These are phyloP conservation scores for Agapornis canus DNA, from an alignment of 2,797 vertebrate species.

Conservation along the genomic window DNA sequence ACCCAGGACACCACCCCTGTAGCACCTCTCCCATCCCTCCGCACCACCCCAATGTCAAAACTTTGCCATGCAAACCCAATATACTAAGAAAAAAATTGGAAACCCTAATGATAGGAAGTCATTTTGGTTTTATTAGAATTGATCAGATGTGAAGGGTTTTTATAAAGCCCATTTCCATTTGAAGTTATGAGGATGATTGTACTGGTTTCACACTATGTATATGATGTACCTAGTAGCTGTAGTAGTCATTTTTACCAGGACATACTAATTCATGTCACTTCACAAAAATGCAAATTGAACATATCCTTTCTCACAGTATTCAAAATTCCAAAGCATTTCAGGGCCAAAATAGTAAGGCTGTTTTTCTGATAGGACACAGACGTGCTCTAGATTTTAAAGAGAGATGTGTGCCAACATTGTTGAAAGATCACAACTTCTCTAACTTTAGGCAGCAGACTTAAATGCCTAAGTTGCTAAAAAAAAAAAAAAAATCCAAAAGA, in stretches of 20 bases:
- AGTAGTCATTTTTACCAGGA: background rate
- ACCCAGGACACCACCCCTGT: too few species aligned
- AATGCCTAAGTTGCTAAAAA: background rate
- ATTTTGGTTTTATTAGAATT: background rate
- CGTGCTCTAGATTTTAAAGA: background rate
- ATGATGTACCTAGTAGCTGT: background rate
- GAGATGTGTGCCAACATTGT: background rate
- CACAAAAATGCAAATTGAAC: background rate
- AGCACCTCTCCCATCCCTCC: background rate
- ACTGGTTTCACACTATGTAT: background rate
- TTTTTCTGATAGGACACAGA: background rate
- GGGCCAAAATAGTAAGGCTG: background rate
- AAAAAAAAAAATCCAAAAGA: background rate
- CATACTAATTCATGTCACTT: background rate
- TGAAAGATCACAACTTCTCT: background rate
- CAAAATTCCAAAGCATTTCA: background rate
- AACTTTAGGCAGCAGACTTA: background rate
- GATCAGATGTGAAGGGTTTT: background rate
- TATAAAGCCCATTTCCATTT: background rate
- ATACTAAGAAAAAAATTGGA: background rate
- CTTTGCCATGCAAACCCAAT: background rate
- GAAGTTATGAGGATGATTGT: background rate
- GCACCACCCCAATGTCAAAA: background rate
- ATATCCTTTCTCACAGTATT: background rate
- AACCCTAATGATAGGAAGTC: background rate